Evolutionary conservation across 2,797 vertebrate species (phyloP).

Genomic region (Bradypus variegatus): DNA sequence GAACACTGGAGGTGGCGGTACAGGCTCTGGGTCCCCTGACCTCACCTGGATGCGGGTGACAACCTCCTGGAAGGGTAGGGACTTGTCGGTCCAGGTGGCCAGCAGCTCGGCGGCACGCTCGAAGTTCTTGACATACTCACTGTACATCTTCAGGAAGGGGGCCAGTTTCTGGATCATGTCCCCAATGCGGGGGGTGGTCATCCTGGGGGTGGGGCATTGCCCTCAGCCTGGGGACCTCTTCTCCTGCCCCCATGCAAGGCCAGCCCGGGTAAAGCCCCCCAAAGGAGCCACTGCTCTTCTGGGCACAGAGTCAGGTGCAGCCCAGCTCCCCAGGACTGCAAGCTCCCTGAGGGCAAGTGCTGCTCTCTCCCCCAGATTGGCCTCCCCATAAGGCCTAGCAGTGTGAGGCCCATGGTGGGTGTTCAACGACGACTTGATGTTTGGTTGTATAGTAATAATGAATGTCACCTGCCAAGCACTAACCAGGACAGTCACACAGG

Average conservation of each 20-base stretch:
- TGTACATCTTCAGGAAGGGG: conserved; percentile 91
- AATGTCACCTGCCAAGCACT: not conserved
- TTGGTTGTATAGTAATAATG: fast-evolving
- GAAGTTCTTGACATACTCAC: conserved; percentile 86
- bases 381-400: not conserved
- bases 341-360: not conserved
- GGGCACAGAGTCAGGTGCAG: not conserved
- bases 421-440: not conserved
- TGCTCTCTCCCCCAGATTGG: not conserved
- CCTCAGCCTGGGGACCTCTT: not conserved
- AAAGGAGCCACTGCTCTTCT: not conserved
- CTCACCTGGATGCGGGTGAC: conserved; percentile 83
- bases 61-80: conserved; percentile 78
- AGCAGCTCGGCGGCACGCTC: conserved; percentile 84
- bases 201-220: conserved; percentile 68
- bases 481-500: fast-evolving
- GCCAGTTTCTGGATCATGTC: conserved; percentile 85
- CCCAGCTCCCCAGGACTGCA: not conserved
- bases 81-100: conserved; percentile 82
- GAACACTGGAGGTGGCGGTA: not conserved
- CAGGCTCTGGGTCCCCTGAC: not conserved
- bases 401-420: not conserved
- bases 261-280: not conserved
- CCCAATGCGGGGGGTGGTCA: conserved; percentile 78
- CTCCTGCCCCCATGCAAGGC: not conserved